Conservation (phyloP, 2,113 vertebrate genomes). For the Megaptera novaeangliae region DNA sequence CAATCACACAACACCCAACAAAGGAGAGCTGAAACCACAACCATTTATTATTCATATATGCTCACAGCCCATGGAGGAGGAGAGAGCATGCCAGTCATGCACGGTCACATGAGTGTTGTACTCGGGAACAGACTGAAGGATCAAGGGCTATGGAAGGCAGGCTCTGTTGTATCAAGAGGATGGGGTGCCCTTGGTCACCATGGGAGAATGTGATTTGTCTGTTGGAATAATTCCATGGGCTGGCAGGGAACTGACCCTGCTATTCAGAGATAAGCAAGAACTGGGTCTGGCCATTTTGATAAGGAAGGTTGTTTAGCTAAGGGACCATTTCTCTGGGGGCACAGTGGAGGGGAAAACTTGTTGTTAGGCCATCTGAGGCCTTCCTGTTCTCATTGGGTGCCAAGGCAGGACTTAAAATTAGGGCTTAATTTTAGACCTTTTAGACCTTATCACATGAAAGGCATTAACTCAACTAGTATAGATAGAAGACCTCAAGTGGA, state of each 20-base stretch:
- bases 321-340: not conserved
- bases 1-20: not conserved
- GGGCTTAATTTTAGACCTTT: not conserved
- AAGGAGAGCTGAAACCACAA: not conserved
- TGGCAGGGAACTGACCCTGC: not conserved
- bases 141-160: not conserved
- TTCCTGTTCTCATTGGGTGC: not conserved
- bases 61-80: not conserved
- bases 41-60: not conserved
- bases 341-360: not conserved
- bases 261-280: not conserved
- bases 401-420: not conserved
- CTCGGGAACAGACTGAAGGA: accelerated
- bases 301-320: not conserved
- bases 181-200: not conserved
- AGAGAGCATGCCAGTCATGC: not conserved
- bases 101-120: not conserved
- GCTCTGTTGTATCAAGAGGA: not conserved
- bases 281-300: not conserved
- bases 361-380: not conserved
- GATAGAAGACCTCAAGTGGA: not conserved
- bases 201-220: not conserved
- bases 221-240: not conserved
- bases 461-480: not conserved
- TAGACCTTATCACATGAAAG: not conserved